Conservation (phyloP, 1,140 invertebrate genomes). For the Choristoneura fumiferana region DNA sequence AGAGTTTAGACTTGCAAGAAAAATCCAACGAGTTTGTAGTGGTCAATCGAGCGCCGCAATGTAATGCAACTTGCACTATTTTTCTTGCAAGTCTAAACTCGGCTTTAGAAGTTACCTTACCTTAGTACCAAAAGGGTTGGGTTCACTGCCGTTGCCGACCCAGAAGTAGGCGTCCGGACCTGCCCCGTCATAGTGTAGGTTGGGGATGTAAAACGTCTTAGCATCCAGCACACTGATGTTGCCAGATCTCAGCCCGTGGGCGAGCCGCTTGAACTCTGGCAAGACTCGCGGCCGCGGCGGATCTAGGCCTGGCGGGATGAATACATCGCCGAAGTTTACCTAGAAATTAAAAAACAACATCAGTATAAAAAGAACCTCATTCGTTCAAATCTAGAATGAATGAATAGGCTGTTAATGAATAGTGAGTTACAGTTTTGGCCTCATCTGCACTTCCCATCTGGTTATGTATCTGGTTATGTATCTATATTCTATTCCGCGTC, state of each 20-base stretch:
- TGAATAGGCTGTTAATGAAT: no score
- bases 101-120: slow-evolving; percentile 57
- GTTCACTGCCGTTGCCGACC: slow-evolving; percentile 92
- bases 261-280: slow-evolving; percentile 90
- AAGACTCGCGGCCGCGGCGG: slow-evolving; percentile 87
- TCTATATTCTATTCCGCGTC: no score
- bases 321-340: slow-evolving; percentile 92
- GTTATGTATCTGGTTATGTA: no score
- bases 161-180: slow-evolving; percentile 95
- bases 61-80: no score
- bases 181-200: slow-evolving; percentile 94
- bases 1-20: no score
- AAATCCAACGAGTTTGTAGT: no score
- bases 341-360: slow-evolving; percentile 56
- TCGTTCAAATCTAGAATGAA: no score
- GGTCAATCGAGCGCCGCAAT: no score
- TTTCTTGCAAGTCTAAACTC: no score
- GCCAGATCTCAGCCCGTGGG: slow-evolving; percentile 92
- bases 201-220: slow-evolving; percentile 95
- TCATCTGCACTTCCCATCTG: no score
- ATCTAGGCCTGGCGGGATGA: slow-evolving; percentile 86
- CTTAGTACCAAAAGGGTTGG: slow-evolving; percentile 90
- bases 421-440: no score
- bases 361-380: no score
- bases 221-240: slow-evolving; percentile 95